Evolutionary conservation across 37 sponge, comb jelly and placozoan species (phyloP).

Genomic region (Chondrosia reniformis): DNA sequence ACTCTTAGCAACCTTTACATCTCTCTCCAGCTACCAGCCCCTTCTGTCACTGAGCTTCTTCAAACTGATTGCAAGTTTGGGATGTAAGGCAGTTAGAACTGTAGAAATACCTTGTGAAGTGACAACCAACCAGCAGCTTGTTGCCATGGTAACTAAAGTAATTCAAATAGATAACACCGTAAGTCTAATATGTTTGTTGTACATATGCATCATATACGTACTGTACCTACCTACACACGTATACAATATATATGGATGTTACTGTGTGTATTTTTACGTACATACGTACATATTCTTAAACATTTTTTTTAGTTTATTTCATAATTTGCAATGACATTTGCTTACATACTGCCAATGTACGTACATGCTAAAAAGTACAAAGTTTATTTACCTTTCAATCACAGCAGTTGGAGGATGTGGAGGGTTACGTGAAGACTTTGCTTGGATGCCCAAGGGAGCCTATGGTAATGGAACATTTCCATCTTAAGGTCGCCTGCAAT

Average conservation of each 20-base stretch:
- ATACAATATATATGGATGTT: too few relatives aligned
- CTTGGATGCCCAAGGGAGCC: not conserved
- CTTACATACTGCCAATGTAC: too few relatives aligned
- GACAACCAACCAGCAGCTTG: conserved; percentile 14
- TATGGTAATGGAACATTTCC: not conserved
- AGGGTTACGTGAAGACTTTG: not conserved
- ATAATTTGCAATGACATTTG: too few relatives aligned
- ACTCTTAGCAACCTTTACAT: not conserved
- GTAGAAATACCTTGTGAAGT: not conserved
- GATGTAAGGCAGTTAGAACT: not conserved
- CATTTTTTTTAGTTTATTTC: too few relatives aligned
- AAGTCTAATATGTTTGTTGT: not conserved
- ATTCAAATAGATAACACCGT: not conserved
- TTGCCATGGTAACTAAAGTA: not conserved
- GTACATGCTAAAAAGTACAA: too few relatives aligned
- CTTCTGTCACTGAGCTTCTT: conserved; percentile 3
- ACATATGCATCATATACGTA: too few relatives aligned
- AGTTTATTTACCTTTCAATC: too few relatives aligned
- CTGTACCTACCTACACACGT: too few relatives aligned
- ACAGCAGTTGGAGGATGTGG: too few relatives aligned
- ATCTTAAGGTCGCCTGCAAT: not conserved
- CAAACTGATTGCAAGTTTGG: not conserved
- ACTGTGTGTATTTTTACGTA: too few relatives aligned
- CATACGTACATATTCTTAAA: too few relatives aligned
- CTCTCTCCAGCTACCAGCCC: conserved; percentile 11